These are phyloP conservation scores for Naso thynnoides DNA, from an alignment of 2,797 vertebrate species.

Conservation along the genomic window DNA sequence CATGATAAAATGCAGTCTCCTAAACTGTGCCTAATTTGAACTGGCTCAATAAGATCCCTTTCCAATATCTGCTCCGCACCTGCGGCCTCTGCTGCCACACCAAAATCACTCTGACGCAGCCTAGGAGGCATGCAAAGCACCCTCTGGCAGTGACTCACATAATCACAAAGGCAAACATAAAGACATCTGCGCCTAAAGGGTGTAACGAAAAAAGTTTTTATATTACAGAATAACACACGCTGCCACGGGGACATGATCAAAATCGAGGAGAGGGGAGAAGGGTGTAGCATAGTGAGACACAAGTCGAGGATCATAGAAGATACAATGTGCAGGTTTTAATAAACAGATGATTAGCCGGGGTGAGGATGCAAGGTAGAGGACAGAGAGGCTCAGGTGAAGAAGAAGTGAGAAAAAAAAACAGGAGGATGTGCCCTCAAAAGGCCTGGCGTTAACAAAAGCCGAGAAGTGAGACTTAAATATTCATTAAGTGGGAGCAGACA, in stretches of 20 bases:
- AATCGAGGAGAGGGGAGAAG: not conserved
- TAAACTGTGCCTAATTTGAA: constrained; percentile 66
- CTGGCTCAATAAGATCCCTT: constrained; percentile 57
- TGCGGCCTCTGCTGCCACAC: constrained; percentile 60
- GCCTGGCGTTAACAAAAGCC: constrained; percentile 57
- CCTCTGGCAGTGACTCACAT: constrained; percentile 39
- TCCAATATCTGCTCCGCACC: constrained; percentile 75
- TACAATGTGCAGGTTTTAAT: constrained; percentile 25
- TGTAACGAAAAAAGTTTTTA: constrained; percentile 34
- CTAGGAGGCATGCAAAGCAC: constrained; percentile 48
- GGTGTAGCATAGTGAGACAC: not conserved
- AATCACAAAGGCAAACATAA: constrained; percentile 62
- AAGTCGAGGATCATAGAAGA: not conserved
- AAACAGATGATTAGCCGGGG: constrained; percentile 25
- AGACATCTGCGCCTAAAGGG: constrained; percentile 47
- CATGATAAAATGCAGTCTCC: constrained; percentile 48
- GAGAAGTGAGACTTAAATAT: constrained; percentile 69
- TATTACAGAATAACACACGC: constrained; percentile 40
- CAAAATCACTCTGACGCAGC: constrained; percentile 40
- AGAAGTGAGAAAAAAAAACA: not conserved
- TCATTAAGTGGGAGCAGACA: constrained; percentile 61
- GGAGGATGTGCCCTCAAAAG: constrained; percentile 56
- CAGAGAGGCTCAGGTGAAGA: constrained; percentile 2
- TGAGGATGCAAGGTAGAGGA: constrained; percentile 45
- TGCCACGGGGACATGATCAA: constrained; percentile 9